These are phyloP conservation scores for Hyperopisus bebe DNA, from an alignment of 2,113 vertebrate species.

Conservation along the genomic window DNA sequence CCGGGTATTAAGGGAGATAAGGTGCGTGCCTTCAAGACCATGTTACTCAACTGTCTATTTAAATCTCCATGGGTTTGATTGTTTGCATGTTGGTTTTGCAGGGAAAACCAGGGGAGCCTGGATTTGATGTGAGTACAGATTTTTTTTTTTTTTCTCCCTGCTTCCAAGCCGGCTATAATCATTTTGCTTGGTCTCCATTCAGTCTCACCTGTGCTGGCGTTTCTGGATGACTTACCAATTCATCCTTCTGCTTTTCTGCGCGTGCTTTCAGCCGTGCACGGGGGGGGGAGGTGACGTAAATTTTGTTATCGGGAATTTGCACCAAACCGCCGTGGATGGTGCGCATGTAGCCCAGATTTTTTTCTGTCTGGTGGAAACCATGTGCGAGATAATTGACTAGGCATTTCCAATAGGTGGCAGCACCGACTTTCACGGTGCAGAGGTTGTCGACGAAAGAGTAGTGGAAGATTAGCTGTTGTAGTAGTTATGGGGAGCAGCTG, in stretches of 20 bases:
- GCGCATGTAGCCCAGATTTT: not conserved
- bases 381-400: not conserved
- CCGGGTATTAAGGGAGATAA: slow-evolving; percentile 43
- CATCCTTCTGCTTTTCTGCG: not conserved
- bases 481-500: not conserved
- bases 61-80: not conserved
- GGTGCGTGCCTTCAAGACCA: slow-evolving; percentile 10
- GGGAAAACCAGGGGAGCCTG: slow-evolving; percentile 40
- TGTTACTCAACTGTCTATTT: not conserved
- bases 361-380: not conserved
- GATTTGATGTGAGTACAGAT: slow-evolving; percentile 40
- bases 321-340: not conserved
- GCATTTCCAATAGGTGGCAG: not conserved
- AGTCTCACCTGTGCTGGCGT: not conserved
- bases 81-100: slow-evolving; percentile 17
- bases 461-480: not conserved
- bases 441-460: not conserved
- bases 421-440: not conserved
- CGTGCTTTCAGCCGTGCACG: not conserved
- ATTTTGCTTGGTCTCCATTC: not conserved
- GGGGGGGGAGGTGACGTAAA: not conserved
- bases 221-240: not conserved
- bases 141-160: not conserved
- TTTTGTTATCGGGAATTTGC: not conserved
- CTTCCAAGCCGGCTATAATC: not conserved